Conservation (phyloP, 2,888 invertebrate genomes). For the Polydrusus tereticollis region DNA sequence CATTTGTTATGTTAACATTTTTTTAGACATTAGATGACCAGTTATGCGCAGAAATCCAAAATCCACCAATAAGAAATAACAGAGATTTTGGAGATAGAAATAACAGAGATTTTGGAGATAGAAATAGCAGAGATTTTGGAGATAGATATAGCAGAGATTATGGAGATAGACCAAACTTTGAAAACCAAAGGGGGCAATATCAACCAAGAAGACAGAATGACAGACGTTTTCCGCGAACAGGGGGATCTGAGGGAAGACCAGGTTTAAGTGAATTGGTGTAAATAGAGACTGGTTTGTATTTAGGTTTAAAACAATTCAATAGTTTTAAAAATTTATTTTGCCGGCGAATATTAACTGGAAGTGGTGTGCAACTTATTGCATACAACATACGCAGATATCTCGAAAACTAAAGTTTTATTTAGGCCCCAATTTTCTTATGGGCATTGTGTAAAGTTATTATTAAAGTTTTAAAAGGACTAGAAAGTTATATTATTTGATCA, state of each 20-base stretch:
- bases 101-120: neutral
- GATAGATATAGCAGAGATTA: neutral
- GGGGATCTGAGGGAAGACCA: conserved; percentile 43
- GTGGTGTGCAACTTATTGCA: no score
- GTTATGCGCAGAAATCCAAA: conserved; percentile 60
- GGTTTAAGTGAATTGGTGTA: conserved; percentile 51
- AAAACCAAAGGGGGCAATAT: neutral
- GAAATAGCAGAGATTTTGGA: conserved; percentile 17
- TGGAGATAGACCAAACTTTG: neutral
- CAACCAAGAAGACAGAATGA: conserved; percentile 7
- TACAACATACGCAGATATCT: no score
- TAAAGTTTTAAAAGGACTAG: no score
- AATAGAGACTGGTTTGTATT: neutral
- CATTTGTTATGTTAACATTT: conserved; percentile 19
- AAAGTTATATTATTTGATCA: no score
- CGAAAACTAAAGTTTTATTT: no score
- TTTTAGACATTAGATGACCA: conserved; percentile 66
- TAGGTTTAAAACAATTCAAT: neutral
- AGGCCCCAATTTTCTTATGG: no score
- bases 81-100: conserved; percentile 29
- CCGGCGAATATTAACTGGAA: no score
- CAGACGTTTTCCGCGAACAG: conserved; percentile 9
- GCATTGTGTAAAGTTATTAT: no score
- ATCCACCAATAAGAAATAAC: conserved; percentile 50
- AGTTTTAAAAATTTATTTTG: neutral